These are phyloP conservation scores for Diadromus collaris DNA, from an alignment of 2,888 invertebrate genomes.

Conservation along the genomic window DNA sequence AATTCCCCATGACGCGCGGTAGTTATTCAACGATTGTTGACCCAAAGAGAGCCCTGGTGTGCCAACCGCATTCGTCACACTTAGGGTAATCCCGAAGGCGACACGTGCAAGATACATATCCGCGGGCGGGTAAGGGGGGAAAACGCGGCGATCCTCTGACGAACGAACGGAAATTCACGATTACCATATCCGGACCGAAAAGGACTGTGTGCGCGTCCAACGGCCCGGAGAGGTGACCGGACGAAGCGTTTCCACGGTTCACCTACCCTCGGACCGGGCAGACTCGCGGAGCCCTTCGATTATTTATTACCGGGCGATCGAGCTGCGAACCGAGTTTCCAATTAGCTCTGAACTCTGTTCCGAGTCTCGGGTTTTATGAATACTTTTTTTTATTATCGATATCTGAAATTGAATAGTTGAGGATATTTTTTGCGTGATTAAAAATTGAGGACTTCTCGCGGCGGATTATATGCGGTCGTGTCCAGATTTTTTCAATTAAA, in stretches of 20 bases:
- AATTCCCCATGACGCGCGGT: slow-evolving; percentile 4
- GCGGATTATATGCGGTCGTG: too few species aligned
- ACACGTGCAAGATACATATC: slow-evolving; percentile 53
- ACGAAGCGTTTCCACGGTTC: slow-evolving; percentile 79
- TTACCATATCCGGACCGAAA: slow-evolving; percentile 77
- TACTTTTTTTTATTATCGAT: too few species aligned
- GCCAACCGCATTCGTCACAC: slow-evolving; percentile 35
- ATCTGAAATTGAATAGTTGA: too few species aligned
- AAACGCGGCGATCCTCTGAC: slow-evolving; percentile 67
- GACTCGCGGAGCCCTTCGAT: slow-evolving; percentile 51
- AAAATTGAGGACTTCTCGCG: too few species aligned
- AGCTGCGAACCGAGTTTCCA: neutral
- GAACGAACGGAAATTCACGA: slow-evolving; percentile 78
- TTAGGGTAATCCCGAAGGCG: slow-evolving; percentile 29
- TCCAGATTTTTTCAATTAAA: too few species aligned
- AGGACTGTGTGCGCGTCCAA: slow-evolving; percentile 55
- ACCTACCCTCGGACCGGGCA: slow-evolving; percentile 66
- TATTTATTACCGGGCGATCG: slow-evolving; percentile 25
- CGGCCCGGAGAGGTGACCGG: slow-evolving; percentile 70
- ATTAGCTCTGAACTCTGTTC: neutral
- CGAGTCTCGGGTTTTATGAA: too few species aligned
- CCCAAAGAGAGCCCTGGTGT: slow-evolving; percentile 40
- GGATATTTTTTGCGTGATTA: too few species aligned
- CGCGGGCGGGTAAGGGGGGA: neutral
- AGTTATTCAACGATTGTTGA: slow-evolving; percentile 55